Conservation (phyloP, 2,797 vertebrate species). For the Pipistrellus kuhlii region DNA sequence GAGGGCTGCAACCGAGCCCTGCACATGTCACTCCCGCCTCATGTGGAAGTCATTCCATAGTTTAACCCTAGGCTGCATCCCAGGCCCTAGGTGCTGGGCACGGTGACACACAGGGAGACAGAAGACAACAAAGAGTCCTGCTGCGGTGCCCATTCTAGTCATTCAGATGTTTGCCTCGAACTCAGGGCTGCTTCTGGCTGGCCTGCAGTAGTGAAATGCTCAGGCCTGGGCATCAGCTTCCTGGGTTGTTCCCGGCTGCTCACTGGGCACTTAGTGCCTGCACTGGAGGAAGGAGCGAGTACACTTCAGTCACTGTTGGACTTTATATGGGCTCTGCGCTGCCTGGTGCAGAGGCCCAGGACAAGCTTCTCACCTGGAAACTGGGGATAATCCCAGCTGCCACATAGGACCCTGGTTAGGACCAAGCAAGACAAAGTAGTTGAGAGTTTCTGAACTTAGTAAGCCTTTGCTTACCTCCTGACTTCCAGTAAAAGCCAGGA, state of each 20-base stretch:
- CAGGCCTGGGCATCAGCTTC: slow-evolving; percentile 16
- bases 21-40: neutral
- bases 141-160: neutral
- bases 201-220: neutral
- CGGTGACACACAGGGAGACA: neutral
- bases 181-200: neutral
- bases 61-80: slow-evolving; percentile 22
- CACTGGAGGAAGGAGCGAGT: neutral
- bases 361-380: neutral
- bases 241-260: slow-evolving; percentile 12
- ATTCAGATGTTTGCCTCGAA: neutral
- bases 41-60: neutral
- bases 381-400: neutral
- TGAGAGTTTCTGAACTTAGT: neutral
- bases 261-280: neutral
- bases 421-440: neutral
- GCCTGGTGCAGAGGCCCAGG: neutral
- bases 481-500: neutral
- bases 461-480: neutral
- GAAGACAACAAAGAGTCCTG: neutral
- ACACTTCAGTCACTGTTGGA: neutral
- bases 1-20: neutral
- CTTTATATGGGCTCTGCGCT: neutral
- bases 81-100: neutral
- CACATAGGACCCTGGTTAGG: neutral